These are phyloP conservation scores for Philaethria dido DNA, from an alignment of 2,888 invertebrate genomes.

Conservation along the genomic window DNA sequence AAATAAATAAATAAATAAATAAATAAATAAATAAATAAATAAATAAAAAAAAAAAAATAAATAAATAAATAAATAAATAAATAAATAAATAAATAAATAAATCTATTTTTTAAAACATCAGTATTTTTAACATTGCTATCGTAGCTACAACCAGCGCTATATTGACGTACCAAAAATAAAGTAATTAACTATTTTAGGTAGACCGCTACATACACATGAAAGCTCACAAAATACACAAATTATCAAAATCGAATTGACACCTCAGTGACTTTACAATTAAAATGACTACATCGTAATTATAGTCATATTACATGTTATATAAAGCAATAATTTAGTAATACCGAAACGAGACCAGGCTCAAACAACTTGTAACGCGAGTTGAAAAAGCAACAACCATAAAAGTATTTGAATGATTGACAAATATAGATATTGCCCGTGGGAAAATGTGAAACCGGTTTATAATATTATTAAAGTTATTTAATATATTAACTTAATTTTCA, in stretches of 20 bases:
- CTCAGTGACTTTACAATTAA: constrained; percentile 15
- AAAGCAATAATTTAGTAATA: constrained; percentile 28
- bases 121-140: no score
- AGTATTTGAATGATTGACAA: constrained; percentile 34
- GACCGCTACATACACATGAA: no score
- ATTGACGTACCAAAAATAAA: no score
- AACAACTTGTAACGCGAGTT: constrained; percentile 22
- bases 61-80: no score
- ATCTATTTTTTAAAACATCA: no score
- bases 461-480: constrained; percentile 4
- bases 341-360: constrained; percentile 13
- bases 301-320: constrained; percentile 18
- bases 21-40: no score
- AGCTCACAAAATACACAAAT: background rate
- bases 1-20: no score
- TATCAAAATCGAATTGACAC: background rate
- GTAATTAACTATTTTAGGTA: no score
- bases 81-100: no score
- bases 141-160: no score
- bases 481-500: background rate
- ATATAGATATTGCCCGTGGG: constrained; percentile 34
- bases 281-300: constrained; percentile 9
- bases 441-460: constrained; percentile 30
- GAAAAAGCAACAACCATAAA: constrained; percentile 6
- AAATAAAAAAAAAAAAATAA: no score